Conservation (phyloP, 2,797 vertebrate species). For the Megalops cyprinoides region DNA sequence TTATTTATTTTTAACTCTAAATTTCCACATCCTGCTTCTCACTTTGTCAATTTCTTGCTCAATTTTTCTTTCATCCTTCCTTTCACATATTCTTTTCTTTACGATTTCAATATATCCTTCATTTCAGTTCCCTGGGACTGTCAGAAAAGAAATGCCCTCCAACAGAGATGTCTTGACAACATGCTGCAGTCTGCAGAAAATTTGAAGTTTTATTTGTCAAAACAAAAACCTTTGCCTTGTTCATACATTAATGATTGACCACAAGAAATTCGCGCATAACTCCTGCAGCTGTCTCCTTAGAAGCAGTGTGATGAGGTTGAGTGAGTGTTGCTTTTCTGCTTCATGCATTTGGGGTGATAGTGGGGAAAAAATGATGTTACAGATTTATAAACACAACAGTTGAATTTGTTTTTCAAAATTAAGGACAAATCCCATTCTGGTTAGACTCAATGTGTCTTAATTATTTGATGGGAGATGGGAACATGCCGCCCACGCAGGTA, state of each 20-base stretch:
- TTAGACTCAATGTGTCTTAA: no score
- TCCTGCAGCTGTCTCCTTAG: background rate
- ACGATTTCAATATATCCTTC: background rate
- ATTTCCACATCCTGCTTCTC: background rate
- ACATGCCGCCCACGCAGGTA: no score
- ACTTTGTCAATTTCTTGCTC: slow-evolving; percentile 7
- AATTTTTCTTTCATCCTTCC: background rate
- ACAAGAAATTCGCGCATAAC: background rate
- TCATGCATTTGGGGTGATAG: no score
- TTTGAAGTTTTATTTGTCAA: slow-evolving; percentile 6
- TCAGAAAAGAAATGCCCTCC: background rate
- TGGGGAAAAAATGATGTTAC: no score
- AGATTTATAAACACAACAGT: no score
- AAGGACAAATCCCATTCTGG: no score
- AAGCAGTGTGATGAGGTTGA: no score
- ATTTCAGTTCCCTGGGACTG: background rate
- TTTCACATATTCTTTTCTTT: background rate
- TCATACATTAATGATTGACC: background rate
- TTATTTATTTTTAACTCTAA: background rate
- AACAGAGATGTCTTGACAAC: background rate
- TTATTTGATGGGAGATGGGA: no score
- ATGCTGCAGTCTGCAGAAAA: slow-evolving; percentile 14
- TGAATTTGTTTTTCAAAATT: no score
- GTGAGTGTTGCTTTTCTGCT: no score
- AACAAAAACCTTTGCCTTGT: background rate